Percentiles rank a stretch among this genome's conserved stretches.
Evolutionary conservation across 2,888 invertebrate species (phyloP).

Genomic region (Prenolepis imparis): DNA sequence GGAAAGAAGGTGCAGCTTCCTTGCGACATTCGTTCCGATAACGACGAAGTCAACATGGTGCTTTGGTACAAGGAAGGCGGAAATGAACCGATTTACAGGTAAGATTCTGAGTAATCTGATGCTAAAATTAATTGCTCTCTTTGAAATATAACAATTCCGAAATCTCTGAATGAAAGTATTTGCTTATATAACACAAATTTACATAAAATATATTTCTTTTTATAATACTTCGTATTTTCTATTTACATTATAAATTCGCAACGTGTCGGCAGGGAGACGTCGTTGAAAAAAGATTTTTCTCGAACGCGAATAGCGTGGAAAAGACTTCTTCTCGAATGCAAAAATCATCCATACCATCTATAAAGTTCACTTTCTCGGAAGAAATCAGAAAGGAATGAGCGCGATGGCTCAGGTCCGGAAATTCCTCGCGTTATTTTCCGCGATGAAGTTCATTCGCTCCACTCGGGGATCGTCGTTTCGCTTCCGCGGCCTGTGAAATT

Average conservation of each 20-base stretch:
- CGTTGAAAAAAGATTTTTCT: background rate
- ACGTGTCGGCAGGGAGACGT: background rate
- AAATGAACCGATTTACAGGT: conserved; percentile 95
- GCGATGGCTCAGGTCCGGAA: conserved; percentile 51
- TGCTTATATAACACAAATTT: background rate
- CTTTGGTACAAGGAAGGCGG: conserved; percentile 95
- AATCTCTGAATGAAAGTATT: background rate
- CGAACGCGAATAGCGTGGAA: background rate
- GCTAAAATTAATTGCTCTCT: background rate
- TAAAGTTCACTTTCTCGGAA: conserved; percentile 25
- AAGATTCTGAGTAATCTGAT: conserved; percentile 69
- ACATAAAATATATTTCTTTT: background rate
- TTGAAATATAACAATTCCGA: background rate
- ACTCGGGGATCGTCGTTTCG: conserved; percentile 75
- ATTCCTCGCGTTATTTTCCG: conserved; percentile 72
- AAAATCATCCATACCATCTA: conserved; percentile 13
- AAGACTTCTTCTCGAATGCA: background rate
- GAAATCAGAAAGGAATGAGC: conserved; percentile 60
- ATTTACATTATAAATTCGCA: background rate
- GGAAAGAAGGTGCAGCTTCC: conserved; percentile 94
- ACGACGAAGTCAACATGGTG: conserved; percentile 95
- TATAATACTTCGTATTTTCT: background rate
- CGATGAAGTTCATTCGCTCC: conserved; percentile 71
- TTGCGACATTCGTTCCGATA: conserved; percentile 94
- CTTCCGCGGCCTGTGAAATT: conserved; percentile 81